Evolutionary conservation across 2,113 vertebrate species (phyloP).

Genomic region (Solea senegalensis): DNA sequence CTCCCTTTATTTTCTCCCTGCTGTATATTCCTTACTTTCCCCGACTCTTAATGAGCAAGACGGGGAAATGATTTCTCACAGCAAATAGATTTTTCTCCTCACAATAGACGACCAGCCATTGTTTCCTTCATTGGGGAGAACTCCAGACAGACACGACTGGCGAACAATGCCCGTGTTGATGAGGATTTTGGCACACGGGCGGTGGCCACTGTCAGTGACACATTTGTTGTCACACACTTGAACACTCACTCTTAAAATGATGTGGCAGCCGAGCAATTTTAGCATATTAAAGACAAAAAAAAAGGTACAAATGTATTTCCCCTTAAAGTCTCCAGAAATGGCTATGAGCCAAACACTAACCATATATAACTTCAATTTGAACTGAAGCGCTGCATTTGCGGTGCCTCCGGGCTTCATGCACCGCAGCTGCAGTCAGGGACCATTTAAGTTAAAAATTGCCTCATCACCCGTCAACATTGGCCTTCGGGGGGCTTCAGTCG

Average conservation of each 20-base stretch:
- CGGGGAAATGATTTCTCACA: not conserved
- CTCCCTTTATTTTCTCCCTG: not conserved
- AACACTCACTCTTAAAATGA: not conserved
- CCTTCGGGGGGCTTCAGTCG: not conserved
- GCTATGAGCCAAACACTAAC: not conserved
- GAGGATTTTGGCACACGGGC: not conserved
- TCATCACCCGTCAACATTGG: not conserved
- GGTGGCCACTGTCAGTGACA: not conserved
- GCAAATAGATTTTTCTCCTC: slow-evolving; percentile 10
- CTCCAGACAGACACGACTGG: not conserved
- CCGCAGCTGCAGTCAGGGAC: not conserved
- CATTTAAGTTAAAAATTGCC: not conserved
- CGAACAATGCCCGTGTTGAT: not conserved
- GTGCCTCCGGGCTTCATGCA: not conserved
- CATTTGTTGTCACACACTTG: not conserved
- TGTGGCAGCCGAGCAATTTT: not conserved
- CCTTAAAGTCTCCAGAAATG: not conserved
- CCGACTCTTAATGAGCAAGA: slow-evolving; percentile 4
- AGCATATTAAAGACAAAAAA: not conserved
- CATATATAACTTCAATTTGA: not conserved
- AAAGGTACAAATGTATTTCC: not conserved
- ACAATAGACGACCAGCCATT: not conserved
- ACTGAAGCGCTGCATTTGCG: not conserved
- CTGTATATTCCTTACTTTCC: not conserved
- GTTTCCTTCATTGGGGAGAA: not conserved